Percentiles rank a stretch among this genome's conserved stretches.
Conservation (phyloP, 2,797 vertebrate species). For the Mycteria americana region DNA sequence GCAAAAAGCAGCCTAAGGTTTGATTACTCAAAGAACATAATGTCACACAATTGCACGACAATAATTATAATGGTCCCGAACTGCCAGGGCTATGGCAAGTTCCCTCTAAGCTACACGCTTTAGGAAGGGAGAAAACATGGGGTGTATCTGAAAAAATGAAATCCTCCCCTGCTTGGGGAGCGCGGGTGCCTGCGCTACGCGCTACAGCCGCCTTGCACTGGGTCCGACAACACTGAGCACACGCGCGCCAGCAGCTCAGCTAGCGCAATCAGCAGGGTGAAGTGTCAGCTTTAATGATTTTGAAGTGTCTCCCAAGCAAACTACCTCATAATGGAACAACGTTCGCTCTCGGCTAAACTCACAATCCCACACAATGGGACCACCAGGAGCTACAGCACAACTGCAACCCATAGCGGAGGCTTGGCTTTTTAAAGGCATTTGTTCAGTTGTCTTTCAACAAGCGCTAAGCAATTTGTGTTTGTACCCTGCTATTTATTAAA, state of each 20-base stretch:
- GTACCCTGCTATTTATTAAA: conserved; percentile 27
- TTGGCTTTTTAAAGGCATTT: not conserved
- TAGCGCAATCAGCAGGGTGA: not conserved
- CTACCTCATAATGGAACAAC: not conserved
- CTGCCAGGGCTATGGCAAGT: not conserved
- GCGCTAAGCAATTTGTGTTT: conserved; percentile 36
- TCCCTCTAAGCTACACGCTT: not conserved
- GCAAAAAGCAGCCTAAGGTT: conserved; percentile 9
- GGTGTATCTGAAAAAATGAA: not conserved
- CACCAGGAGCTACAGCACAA: not conserved
- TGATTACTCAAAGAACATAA: not conserved
- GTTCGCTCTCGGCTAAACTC: not conserved
- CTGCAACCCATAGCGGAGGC: accelerated
- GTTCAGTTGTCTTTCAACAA: conserved; percentile 41
- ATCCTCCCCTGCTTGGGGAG: not conserved
- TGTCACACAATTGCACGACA: not conserved
- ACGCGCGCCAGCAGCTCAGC: not conserved
- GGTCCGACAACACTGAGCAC: not conserved
- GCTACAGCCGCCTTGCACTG: not conserved
- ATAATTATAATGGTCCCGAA: not conserved
- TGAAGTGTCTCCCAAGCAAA: conserved; percentile 41
- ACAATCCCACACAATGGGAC: not conserved
- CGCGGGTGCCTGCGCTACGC: not conserved
- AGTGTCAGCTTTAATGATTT: not conserved
- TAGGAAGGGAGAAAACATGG: not conserved